A percentile compares a stretch with the other conserved stretches of the same genome.
phyloP scores from a whole-genome alignment of 2,888 invertebrate species.

The Drosophila multiciliata region DNA sequence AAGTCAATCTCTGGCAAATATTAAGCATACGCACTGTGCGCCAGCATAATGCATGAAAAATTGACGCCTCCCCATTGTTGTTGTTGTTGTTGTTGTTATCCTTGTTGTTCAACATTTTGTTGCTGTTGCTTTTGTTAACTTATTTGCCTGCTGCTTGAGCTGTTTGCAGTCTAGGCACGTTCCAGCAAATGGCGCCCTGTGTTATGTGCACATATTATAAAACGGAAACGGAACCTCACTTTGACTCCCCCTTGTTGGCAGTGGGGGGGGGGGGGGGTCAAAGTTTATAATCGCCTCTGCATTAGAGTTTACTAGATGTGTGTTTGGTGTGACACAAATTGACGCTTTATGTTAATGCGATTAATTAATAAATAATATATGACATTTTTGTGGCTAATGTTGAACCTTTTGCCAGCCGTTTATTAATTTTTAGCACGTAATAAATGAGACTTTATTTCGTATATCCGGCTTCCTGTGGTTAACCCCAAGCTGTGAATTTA shows the following conservation, averaged over 20 bases:
- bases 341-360: constrained; percentile 75
- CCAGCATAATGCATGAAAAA: constrained; percentile 77
- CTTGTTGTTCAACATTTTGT: constrained; percentile 19
- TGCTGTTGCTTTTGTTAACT: constrained; percentile 23
- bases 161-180: constrained; percentile 74
- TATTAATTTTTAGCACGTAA: constrained; percentile 78
- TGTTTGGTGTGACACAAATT: constrained; percentile 59
- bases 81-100: constrained; percentile 8
- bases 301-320: constrained; percentile 27
- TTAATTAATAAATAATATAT: constrained; percentile 79
- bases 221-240: constrained; percentile 42
- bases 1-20: constrained; percentile 70
- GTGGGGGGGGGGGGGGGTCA: constrained; percentile 28
- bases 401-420: constrained; percentile 39
- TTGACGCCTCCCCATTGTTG: constrained; percentile 59
- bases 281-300: constrained; percentile 71
- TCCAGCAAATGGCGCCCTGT: constrained; percentile 51
- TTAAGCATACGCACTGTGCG: constrained; percentile 68
- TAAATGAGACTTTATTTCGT: constrained; percentile 66
- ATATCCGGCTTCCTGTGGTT: constrained; percentile 26
- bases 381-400: constrained; percentile 53
- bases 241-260: constrained; percentile 6
- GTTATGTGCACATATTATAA: constrained; percentile 57
- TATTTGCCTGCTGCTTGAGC: constrained; percentile 14
- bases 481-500: constrained; percentile 32